phyloP scores from a whole-genome alignment of 2,113 vertebrate genomes.

The Zeus faber region DNA sequence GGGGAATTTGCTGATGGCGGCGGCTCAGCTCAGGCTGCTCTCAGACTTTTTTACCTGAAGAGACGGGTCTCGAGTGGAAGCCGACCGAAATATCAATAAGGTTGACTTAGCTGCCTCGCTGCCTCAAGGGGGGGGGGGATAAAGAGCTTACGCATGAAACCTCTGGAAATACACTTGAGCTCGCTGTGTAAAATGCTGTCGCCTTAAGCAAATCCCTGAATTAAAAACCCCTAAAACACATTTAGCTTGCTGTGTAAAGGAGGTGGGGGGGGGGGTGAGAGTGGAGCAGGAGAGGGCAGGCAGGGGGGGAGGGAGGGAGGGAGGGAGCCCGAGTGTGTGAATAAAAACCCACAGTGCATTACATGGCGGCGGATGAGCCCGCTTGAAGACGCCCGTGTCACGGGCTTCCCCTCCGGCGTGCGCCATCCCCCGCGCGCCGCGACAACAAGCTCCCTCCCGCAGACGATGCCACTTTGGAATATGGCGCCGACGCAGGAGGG shows the following conservation, averaged over 20 bases:
- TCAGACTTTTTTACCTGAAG: conserved; percentile 44
- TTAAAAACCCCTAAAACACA: conserved; percentile 45
- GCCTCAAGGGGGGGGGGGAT: conserved; percentile 36
- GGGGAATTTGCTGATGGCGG: conserved; percentile 56
- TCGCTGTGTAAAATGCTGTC: conserved; percentile 54
- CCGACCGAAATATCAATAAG: conserved; percentile 65
- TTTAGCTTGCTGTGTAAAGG: conserved; percentile 49
- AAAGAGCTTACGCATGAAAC: conserved; percentile 65
- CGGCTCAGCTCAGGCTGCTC: conserved; percentile 32
- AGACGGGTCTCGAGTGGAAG: conserved; percentile 48
- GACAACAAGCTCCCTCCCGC: conserved; percentile 11
- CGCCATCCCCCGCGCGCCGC: conserved; percentile 7
- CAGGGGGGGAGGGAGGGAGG: not conserved
- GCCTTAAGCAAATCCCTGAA: conserved; percentile 60
- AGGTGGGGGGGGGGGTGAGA: conserved; percentile 8
- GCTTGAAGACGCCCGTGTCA: conserved; percentile 27
- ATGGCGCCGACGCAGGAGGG: not conserved
- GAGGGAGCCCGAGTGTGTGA: not conserved
- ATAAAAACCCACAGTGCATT: conserved; percentile 7
- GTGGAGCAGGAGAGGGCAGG: too few species aligned
- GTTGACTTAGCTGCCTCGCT: conserved; percentile 49
- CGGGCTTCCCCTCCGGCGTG: conserved; percentile 8
- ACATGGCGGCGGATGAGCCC: conserved; percentile 30
- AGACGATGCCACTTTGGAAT: conserved; percentile 21
- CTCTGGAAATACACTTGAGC: conserved; percentile 58